Conservation (phyloP, 2,113 vertebrate genomes). For the Lycocorax pyrrhopterus region DNA sequence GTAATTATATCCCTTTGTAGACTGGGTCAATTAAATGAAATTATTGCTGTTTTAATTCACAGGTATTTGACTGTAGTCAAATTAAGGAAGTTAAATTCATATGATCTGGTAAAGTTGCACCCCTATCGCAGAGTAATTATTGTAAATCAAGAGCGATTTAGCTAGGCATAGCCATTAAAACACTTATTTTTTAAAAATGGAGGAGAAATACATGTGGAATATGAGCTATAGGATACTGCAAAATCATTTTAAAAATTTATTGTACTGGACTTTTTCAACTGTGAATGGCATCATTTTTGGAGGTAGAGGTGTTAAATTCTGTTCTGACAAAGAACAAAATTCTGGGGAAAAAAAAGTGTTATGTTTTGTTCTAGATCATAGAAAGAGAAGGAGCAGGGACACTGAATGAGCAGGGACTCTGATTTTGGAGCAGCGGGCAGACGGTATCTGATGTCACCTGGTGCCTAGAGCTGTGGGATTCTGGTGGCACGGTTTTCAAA, state of each 20-base stretch:
- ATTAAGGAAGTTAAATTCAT: neutral
- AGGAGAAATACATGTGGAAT: neutral
- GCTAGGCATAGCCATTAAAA: neutral
- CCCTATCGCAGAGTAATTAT: neutral
- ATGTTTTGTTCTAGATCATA: neutral
- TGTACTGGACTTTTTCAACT: neutral
- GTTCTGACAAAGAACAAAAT: neutral
- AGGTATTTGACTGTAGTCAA: neutral
- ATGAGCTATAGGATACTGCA: neutral
- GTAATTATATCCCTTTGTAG: neutral
- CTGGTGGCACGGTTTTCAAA: neutral
- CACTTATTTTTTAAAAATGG: neutral
- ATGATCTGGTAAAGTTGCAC: neutral
- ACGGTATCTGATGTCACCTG: neutral
- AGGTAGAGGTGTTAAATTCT: neutral
- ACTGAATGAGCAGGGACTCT: neutral
- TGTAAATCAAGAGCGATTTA: neutral
- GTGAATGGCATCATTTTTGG: neutral
- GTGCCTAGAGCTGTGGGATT: neutral
- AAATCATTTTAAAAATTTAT: neutral
- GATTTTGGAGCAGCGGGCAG: neutral
- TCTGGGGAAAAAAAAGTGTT: neutral
- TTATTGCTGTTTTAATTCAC: neutral
- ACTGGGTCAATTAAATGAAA: neutral
- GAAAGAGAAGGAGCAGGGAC: neutral